Evolutionary conservation across 2,797 vertebrate species (phyloP).

Genomic region (Phalanger gymnotis): DNA sequence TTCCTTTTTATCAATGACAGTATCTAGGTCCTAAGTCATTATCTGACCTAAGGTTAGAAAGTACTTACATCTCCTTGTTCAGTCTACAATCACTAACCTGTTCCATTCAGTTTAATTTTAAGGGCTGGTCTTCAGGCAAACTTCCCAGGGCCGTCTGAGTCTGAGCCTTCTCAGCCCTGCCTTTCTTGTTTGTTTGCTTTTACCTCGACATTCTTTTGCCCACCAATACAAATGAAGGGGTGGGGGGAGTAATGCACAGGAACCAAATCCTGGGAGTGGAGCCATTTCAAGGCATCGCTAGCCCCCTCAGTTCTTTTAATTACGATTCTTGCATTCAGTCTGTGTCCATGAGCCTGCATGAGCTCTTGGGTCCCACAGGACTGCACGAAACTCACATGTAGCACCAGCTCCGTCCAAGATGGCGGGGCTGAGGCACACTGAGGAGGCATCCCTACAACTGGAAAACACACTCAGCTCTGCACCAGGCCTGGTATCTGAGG

Average conservation of each 20-base stretch:
- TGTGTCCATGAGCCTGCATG: background rate
- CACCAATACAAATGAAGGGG: too few relatives aligned
- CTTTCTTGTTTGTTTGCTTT: too few relatives aligned
- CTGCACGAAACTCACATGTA: background rate
- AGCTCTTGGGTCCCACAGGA: background rate
- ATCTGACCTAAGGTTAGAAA: background rate
- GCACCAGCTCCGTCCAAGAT: background rate
- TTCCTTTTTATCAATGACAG: background rate
- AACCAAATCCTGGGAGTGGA: background rate
- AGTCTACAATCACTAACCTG: background rate
- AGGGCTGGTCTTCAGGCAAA: background rate
- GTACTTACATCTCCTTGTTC: too few relatives aligned
- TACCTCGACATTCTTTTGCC: too few relatives aligned
- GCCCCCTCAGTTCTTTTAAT: background rate
- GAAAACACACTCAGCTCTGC: too few relatives aligned
- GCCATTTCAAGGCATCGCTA: background rate
- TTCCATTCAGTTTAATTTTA: background rate
- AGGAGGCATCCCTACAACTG: too few relatives aligned
- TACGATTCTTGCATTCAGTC: background rate
- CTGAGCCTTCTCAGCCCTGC: background rate
- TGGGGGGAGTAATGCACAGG: background rate
- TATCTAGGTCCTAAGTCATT: background rate
- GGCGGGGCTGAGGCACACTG: too few relatives aligned
- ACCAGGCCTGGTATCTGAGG: background rate
- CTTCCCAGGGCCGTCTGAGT: background rate